Conservation (phyloP, 2,888 invertebrate species). For the Oscheius onirici region DNA sequence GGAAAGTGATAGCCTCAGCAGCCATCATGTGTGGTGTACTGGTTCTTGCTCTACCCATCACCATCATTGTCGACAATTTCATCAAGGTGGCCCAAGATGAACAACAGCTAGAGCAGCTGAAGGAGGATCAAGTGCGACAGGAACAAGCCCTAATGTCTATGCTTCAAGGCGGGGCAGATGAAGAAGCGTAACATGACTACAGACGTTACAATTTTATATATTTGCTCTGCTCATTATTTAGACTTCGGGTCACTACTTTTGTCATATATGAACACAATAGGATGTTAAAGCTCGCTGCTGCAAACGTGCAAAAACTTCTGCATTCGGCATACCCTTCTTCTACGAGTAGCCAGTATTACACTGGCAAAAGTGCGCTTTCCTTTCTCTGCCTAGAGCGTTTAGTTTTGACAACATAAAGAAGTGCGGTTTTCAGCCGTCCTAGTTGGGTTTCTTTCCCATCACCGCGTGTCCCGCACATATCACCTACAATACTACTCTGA, state of each 20-base stretch:
- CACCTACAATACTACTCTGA: conserved; percentile 13
- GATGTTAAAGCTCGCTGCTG: background rate
- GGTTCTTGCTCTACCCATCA: conserved; percentile 70
- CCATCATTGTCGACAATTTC: conserved; percentile 71
- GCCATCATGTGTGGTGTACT: conserved; percentile 71
- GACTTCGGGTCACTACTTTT: conserved; percentile 29
- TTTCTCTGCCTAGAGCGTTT: conserved; percentile 19
- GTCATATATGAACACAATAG: conserved; percentile 25
- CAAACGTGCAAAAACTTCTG: conserved; percentile 4
- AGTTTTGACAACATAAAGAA: background rate
- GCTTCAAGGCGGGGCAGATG: conserved; percentile 44
- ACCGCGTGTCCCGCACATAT: conserved; percentile 29
- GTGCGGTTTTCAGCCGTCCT: conserved; percentile 26
- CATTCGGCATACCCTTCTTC: conserved; percentile 3
- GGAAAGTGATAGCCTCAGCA: conserved; percentile 69
- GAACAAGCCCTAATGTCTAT: conserved; percentile 55
- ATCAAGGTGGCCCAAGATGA: conserved; percentile 71
- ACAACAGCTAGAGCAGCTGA: conserved; percentile 67
- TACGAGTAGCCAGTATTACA: conserved; percentile 19
- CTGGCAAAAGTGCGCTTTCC: conserved; percentile 24
- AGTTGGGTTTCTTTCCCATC: conserved; percentile 23
- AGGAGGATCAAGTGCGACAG: conserved; percentile 55
- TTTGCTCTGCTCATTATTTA: conserved; percentile 28
- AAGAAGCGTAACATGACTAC: conserved; percentile 17
- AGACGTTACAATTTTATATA: background rate